Evolutionary conservation across 2,888 invertebrate genomes (phyloP).

Genomic region (Apamea epomidion): DNA sequence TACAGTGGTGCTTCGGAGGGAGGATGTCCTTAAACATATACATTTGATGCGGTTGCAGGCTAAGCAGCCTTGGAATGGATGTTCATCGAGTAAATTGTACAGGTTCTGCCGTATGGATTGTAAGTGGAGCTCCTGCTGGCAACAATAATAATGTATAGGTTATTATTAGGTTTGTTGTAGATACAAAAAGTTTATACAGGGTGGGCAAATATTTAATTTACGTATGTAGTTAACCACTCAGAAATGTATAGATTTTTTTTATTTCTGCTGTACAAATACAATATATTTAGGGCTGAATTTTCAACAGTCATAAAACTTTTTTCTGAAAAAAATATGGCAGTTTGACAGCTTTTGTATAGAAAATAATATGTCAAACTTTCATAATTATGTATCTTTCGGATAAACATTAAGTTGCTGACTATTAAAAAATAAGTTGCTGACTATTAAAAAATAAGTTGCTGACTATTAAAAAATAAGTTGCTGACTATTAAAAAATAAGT

Average conservation of each 20-base stretch:
- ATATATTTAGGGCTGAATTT: neutral
- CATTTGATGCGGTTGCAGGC: constrained; percentile 70
- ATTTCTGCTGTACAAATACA: neutral
- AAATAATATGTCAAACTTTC: neutral
- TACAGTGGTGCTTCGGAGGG: constrained; percentile 43
- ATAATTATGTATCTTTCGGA: neutral
- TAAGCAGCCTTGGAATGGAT: constrained; percentile 64
- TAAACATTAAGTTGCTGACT: neutral
- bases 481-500: neutral
- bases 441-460: neutral
- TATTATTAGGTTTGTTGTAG: no score
- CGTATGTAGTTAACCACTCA: neutral
- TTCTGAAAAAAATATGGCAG: neutral
- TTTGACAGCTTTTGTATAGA: neutral
- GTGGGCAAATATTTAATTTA: no score
- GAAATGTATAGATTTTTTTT: neutral
- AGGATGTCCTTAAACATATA: constrained; percentile 54
- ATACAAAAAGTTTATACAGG: neutral
- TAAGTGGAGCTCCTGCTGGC: constrained; percentile 73
- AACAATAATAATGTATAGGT: neutral
- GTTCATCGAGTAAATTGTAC: constrained; percentile 68
- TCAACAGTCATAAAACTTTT: neutral
- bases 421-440: neutral
- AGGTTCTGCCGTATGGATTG: constrained; percentile 69
- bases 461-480: neutral